Base-by-base conservation (phyloP, 2,113 vertebrate species). In the Dipodomys merriami region DNA sequence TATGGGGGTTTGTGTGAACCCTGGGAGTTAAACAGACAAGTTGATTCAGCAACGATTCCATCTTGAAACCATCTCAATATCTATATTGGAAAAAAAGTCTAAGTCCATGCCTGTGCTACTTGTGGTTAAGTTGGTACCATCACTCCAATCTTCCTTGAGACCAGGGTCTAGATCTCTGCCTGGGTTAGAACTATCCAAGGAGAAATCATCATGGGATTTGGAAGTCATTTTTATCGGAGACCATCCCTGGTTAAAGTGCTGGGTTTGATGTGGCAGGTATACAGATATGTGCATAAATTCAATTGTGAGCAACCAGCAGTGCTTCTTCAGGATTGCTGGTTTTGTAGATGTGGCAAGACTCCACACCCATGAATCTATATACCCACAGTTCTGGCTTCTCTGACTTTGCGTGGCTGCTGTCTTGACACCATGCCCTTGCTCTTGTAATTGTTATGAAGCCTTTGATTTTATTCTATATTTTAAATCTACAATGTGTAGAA, bases 251-350 rank as follows among this genome's bases (percentile, higher is more conserved):
- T n/a, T 20, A 69, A 30, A 67, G 39, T 35, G 10, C n/a, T 46
- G 33, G 5, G 25, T 53, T 18, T 57, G 15, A 57, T 2, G 16
- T 11, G 7, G 12, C 15, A 25, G n/a, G 53, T 60, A 44, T 8
- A 5, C 46, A 68, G 69, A 22, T n/a, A 33, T 90, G 46, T n/a
- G 30, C 6, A 18, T 0, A 29, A 39, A 8, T 7, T 62, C 6
- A 10, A 10, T 6, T 53, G 7, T 0, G 0, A 5, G 30, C 7
- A 62, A 44, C 20, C 7, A 19, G 46, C 0, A 44, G 0, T 67
- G 12, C 18, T n/a, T 80, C 68, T 68, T n/a, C 12, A 64, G 64
- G 30, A 57, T 25, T 7, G 11, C 10, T 3, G 5, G 4, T 15
- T 60, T 35, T 35, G 49, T 39, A n/a, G 35, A 22, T 4, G 8